A percentile compares a stretch with the other conserved stretches of the same genome.
These are phyloP conservation scores for Rhagoletis zephyria DNA, from an alignment of 1,140 invertebrate genomes.

Conservation along the genomic window DNA sequence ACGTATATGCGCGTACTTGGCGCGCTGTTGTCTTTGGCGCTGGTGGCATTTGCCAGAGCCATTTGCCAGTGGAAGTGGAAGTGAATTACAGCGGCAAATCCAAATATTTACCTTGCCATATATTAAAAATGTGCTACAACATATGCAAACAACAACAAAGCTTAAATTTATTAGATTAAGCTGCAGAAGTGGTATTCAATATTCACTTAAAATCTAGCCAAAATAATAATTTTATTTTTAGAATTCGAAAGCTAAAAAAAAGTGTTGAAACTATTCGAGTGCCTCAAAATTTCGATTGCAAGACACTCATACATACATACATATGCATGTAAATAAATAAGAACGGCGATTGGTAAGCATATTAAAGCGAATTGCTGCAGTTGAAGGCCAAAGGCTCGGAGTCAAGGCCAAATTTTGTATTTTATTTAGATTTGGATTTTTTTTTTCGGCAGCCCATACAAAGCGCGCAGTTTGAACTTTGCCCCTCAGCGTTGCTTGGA, in stretches of 20 bases:
- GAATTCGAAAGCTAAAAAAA: neutral
- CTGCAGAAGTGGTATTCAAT: neutral
- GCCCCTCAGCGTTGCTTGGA: neutral
- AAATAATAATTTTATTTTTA: neutral
- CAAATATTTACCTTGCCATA: neutral
- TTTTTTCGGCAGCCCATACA: neutral
- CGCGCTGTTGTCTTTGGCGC: neutral
- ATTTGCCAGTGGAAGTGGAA: neutral
- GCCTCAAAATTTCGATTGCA: too few species aligned
- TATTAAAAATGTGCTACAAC: neutral
- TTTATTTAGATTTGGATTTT: neutral
- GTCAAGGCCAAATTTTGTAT: neutral
- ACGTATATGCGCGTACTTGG: too few species aligned
- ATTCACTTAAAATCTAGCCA: too few species aligned
- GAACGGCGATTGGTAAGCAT: neutral
- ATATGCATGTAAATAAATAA: too few species aligned
- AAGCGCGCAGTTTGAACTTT: neutral
- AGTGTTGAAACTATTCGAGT: too few species aligned
- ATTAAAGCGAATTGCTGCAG: neutral
- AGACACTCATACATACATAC: too few species aligned
- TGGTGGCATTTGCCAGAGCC: neutral
- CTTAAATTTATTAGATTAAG: neutral
- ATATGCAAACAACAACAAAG: neutral
- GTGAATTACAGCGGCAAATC: constrained; percentile 11
- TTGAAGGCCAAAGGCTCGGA: neutral